Percentiles rank a stretch among this genome's conserved stretches.
These are phyloP conservation scores for Tetramorium simillimum DNA, from an alignment of 1,140 invertebrate species.

Conservation along the genomic window DNA sequence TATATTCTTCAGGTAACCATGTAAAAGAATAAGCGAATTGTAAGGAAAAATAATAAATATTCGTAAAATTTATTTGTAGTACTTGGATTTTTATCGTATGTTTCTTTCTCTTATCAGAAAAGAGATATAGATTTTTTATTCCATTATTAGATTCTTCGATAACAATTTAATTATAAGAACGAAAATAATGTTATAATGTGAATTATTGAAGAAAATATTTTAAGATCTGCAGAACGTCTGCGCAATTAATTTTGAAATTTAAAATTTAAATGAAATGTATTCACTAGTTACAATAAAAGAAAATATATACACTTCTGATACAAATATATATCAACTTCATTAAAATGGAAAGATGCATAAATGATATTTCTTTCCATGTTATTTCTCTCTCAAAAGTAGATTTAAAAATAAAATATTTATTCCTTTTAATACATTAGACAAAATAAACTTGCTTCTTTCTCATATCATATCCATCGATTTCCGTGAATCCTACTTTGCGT, in stretches of 20 bases:
- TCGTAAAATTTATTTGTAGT: conserved; percentile 23
- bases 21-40: conserved; percentile 22
- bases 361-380: neutral
- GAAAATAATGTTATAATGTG: neutral
- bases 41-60: neutral
- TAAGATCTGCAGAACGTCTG: neutral
- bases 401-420: conserved; percentile 12
- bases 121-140: conserved; percentile 17
- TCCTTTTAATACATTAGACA: neutral
- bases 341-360: neutral
- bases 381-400: neutral
- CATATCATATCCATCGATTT: neutral
- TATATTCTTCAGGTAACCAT: conserved; percentile 8
- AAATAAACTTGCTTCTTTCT: conserved; percentile 5
- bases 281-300: neutral
- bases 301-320: neutral
- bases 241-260: neutral
- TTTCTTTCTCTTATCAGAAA: neutral
- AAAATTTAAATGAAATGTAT: neutral
- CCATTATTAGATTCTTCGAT: neutral
- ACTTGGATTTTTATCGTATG: neutral
- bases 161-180: neutral
- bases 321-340: neutral
- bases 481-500: neutral
- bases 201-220: neutral